Conservation (phyloP, 2,888 invertebrate species). For the Yponomeuta plumbellus region DNA sequence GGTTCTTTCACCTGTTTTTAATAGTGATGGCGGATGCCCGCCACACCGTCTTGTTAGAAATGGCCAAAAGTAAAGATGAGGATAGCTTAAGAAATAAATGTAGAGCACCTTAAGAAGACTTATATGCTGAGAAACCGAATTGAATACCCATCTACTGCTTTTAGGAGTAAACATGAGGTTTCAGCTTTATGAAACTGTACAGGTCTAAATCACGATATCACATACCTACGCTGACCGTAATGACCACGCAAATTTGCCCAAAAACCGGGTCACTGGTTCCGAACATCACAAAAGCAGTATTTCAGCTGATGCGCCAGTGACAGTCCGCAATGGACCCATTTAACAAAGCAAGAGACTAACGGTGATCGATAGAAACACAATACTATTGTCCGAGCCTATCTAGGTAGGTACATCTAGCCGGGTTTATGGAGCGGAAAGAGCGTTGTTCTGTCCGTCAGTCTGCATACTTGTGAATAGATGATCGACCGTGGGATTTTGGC, state of each 20-base stretch:
- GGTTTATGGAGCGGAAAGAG: conserved; percentile 47
- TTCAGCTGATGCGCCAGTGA: conserved; percentile 2
- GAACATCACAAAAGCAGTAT: neutral
- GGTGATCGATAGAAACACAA: conserved; percentile 40
- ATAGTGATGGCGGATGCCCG: too few species aligned
- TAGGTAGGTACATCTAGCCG: conserved; percentile 18
- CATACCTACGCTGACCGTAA: neutral
- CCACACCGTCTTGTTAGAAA: too few species aligned
- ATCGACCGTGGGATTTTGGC: conserved; percentile 11
- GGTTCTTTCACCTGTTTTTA: too few species aligned
- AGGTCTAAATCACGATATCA: too few species aligned
- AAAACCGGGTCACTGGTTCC: conserved; percentile 13
- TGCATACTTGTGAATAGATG: neutral
- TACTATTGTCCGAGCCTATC: conserved; percentile 20
- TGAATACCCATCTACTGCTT: too few species aligned
- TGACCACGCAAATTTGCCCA: neutral
- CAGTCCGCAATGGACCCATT: conserved; percentile 7
- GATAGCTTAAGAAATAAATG: too few species aligned
- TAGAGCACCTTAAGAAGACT: too few species aligned
- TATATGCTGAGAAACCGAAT: too few species aligned
- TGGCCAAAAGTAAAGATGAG: too few species aligned
- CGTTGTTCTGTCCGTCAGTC: conserved; percentile 11
- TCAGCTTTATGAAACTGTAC: too few species aligned
- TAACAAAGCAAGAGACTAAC: conserved; percentile 32
- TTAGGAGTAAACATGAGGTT: too few species aligned